phyloP scores from a whole-genome alignment of 2,888 invertebrate species.

The Pollenia amentaria region DNA sequence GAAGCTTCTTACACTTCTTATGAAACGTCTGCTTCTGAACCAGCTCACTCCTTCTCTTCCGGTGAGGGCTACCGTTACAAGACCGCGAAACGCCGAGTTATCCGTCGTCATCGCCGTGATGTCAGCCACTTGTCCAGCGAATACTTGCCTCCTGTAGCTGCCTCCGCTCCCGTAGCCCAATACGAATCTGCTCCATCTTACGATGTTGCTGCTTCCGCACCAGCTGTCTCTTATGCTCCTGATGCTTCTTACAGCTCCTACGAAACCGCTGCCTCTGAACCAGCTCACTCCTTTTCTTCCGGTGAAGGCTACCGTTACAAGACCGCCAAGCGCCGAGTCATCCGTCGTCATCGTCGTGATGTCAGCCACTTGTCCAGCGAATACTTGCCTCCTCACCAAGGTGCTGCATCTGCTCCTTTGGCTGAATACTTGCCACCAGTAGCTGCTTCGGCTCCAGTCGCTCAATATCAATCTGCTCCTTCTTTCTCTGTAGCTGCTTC shows the following conservation, averaged over 20 bases:
- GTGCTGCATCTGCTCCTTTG: constrained; percentile 75
- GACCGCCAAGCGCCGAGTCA: constrained; percentile 78
- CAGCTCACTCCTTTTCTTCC: constrained; percentile 80
- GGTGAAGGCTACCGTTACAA: constrained; percentile 82
- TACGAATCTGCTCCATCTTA: constrained; percentile 54
- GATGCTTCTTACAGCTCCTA: constrained; percentile 70
- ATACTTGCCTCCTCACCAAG: constrained; percentile 79
- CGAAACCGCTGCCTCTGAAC: constrained; percentile 73
- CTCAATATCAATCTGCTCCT: constrained; percentile 49
- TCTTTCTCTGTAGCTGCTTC: constrained; percentile 34
- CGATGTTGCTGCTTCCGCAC: constrained; percentile 21
- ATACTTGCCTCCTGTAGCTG: constrained; percentile 79
- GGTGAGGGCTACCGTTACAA: constrained; percentile 82
- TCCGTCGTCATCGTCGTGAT: constrained; percentile 77
- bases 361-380: constrained; percentile 80
- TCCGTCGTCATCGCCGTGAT: constrained; percentile 77
- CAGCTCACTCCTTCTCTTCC: constrained; percentile 80
- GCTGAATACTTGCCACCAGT: constrained; percentile 77
- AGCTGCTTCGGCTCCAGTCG: constrained; percentile 65
- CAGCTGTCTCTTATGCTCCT: constrained; percentile 71
- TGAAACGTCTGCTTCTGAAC: constrained; percentile 73
- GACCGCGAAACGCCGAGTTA: constrained; percentile 78
- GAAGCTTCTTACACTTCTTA: constrained; percentile 70
- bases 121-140: constrained; percentile 80
- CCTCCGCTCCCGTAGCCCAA: constrained; percentile 45